phyloP scores from a whole-genome alignment of 2,888 invertebrate genomes.

The Tetramorium bicarinatum region DNA sequence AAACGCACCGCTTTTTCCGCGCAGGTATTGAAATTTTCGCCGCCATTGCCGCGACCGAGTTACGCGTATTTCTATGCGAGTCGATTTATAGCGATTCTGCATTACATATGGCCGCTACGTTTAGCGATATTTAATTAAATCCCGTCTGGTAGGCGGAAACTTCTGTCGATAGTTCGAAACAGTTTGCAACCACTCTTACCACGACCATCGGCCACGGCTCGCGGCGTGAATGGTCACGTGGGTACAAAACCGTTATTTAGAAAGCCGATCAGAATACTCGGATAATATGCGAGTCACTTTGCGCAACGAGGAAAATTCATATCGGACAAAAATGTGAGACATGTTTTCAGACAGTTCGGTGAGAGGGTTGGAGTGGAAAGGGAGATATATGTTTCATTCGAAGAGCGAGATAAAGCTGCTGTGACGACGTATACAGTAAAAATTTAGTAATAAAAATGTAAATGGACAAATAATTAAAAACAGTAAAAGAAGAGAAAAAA shows the following conservation, averaged over 20 bases:
- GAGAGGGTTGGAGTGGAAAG: background rate
- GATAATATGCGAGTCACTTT: conserved; percentile 57
- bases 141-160: conserved; percentile 73
- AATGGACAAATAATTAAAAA: background rate
- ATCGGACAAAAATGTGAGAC: background rate
- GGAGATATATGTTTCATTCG: background rate
- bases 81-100: conserved; percentile 46
- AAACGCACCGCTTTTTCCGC: conserved; percentile 40
- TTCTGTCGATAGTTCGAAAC: conserved; percentile 79
- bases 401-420: background rate
- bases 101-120: conserved; percentile 60
- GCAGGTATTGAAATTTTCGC: conserved; percentile 50
- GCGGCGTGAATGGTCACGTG: conserved; percentile 67
- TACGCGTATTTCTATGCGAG: conserved; percentile 49
- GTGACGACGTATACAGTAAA: background rate
- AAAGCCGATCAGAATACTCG: conserved; percentile 23
- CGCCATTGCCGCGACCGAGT: conserved; percentile 45
- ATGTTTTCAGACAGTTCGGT: too few relatives aligned
- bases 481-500: background rate
- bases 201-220: conserved; percentile 70
- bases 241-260: conserved; percentile 53
- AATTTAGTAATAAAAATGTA: background rate
- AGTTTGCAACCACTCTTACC: conserved; percentile 74
- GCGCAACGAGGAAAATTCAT: background rate
- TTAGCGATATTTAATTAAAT: conserved; percentile 81